A percentile compares a stretch with the other conserved stretches of the same genome.
Evolutionary conservation across 2,113 vertebrate species (phyloP).

Genomic region (Telmatochromis brachygnathus): DNA sequence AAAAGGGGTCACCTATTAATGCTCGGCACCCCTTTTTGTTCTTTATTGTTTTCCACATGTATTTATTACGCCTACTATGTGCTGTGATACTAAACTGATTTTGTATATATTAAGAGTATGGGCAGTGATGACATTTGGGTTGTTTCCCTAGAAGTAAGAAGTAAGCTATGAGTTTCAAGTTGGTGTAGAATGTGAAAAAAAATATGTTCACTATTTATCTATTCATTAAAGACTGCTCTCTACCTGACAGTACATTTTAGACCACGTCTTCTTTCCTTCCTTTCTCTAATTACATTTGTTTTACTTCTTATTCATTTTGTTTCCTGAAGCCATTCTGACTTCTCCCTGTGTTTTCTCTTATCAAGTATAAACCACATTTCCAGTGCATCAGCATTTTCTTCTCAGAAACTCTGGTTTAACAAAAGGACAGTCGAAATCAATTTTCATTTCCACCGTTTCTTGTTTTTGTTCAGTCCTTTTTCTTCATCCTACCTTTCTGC

Average conservation of each 20-base stretch:
- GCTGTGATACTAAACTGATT: background rate
- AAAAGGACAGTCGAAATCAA: background rate
- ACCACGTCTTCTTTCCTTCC: background rate
- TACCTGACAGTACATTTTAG: background rate
- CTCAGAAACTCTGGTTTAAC: background rate
- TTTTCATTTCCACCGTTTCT: background rate
- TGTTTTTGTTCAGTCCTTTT: background rate
- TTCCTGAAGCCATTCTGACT: background rate
- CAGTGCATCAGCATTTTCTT: background rate
- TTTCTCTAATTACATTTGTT: background rate
- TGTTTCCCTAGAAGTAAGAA: background rate
- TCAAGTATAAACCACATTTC: background rate
- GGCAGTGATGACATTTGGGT: background rate
- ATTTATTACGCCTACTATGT: background rate
- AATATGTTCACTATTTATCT: background rate
- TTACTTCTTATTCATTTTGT: background rate
- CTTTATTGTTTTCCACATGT: background rate
- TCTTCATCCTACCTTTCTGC: background rate
- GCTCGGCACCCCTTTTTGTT: background rate
- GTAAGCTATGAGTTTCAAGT: background rate
- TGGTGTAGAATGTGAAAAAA: background rate
- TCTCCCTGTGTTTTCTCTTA: background rate
- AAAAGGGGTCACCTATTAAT: background rate
- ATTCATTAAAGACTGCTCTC: background rate
- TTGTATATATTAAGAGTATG: background rate